Base-by-base conservation (phyloP, 2,888 invertebrate species). In the Teleiodes luculella region DNA sequence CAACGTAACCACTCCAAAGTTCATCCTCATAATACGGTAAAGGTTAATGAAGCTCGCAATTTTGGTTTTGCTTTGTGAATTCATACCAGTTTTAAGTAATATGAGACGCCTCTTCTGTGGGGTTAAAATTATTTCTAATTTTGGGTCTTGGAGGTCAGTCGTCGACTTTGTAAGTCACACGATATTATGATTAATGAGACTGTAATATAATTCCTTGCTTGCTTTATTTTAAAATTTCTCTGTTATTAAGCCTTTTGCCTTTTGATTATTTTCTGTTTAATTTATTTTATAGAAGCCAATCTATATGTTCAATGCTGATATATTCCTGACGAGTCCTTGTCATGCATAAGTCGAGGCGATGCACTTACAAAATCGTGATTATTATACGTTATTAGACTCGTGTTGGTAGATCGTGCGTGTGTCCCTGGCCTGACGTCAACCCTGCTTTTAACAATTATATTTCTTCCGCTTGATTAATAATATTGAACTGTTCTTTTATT, bases 381-480 rank as follows among this genome's bases (percentile, higher is more conserved):
- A 18, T 20, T 48, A 43, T 54, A 37, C 20, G 18, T 52, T 43
- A 48, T 36, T 49, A 13, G 18, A 1, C 11, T 6, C 31, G 36
- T 36, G 49, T 39, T 7, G 24, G 30, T 43, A 18, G 20, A 39
- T 10, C 67, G 24, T 24, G 24, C 61, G 66, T 67, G 67, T 63
- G 61, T 64, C 67, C 65, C 56, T 66, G 68, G 68, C 71, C 67
- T 61, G 58, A 47, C 57, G 47, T 49, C 36, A 37, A 28, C 14
- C 1, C 14, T 10, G 31, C 14, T 46, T 28, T 31, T 43, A 43
- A 28, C n/a, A 57, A 39, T 16, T 39, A 14, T 16, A 2, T 10
- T 18, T 39, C 24, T 24, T 14, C 2, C 10, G 16, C 18, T 39
- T 39, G 16, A 8, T 37, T 37, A 5, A 37, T 14, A 37, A 14